These are phyloP conservation scores for Halictus ligatus DNA, from an alignment of 2,888 invertebrate genomes.

Conservation along the genomic window DNA sequence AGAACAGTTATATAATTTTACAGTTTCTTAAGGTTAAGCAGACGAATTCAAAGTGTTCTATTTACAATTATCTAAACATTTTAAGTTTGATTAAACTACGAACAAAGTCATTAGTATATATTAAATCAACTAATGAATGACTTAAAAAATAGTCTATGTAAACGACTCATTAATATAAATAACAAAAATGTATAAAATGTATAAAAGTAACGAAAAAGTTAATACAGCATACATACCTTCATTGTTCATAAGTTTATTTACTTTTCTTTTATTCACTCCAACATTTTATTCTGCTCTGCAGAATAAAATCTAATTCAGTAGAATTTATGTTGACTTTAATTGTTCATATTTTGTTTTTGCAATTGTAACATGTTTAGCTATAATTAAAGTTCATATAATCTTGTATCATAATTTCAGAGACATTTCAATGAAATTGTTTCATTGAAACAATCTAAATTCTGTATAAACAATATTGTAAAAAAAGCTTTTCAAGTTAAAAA, in stretches of 20 bases:
- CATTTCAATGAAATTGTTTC: background rate
- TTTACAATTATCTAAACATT: background rate
- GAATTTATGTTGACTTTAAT: background rate
- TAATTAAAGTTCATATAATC: background rate
- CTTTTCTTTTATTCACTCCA: background rate
- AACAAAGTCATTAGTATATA: background rate
- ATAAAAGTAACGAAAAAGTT: background rate
- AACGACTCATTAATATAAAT: slow-evolving; percentile 13
- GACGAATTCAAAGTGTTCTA: background rate
- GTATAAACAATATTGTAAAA: background rate
- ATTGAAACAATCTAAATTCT: background rate
- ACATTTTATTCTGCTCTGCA: background rate
- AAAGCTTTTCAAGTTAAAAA: no score
- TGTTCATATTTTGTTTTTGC: background rate
- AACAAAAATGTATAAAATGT: background rate
- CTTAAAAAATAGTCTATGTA: background rate
- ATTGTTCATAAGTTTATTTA: background rate
- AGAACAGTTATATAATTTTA: background rate
- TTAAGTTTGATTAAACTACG: background rate
- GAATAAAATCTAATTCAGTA: background rate
- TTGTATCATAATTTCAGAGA: background rate
- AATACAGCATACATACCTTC: background rate
- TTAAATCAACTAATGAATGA: background rate
- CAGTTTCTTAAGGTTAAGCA: background rate
- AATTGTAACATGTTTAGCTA: no score